Conservation (phyloP, 2,888 invertebrate species). For the Drosophila borborema region DNA sequence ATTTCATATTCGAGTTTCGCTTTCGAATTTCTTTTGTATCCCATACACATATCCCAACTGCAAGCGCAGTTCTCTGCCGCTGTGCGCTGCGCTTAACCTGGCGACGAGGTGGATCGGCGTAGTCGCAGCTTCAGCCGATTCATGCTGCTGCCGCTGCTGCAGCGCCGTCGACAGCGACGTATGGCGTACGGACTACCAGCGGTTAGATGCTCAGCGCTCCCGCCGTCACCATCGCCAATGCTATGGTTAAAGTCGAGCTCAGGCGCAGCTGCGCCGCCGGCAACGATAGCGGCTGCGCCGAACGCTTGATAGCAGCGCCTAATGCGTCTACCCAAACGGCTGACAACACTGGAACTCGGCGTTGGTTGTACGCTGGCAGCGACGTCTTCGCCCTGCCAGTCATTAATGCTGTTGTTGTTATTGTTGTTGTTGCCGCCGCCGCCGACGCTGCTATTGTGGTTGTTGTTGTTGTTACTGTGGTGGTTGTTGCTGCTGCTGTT, state of each 20-base stretch:
- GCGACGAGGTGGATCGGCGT: conserved; percentile 68
- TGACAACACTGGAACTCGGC: conserved; percentile 47
- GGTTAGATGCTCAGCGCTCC: conserved; percentile 67
- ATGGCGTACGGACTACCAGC: conserved; percentile 54
- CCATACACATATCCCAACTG: conserved; percentile 2
- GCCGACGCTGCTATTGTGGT: conserved; percentile 8
- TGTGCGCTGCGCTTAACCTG: conserved; percentile 51
- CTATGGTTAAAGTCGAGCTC: conserved; percentile 30
- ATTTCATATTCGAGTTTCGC: conserved; percentile 6
- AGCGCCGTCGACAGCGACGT: conserved; percentile 64
- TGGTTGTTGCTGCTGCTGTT: conserved; percentile 2
- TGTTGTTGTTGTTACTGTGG: conserved; percentile 4
- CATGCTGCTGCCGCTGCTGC: conserved; percentile 63
- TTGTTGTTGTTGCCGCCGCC: conserved; percentile 12
- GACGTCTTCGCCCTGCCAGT: conserved; percentile 23
- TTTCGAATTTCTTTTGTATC: conserved; percentile 17
- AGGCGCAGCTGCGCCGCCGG: conserved; percentile 13
- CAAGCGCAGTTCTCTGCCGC: conserved; percentile 12
- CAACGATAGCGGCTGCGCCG: conserved; percentile 31
- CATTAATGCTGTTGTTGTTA: conserved; percentile 24
- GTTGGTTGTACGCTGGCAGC: conserved; percentile 14
- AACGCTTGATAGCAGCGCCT: conserved; percentile 72
- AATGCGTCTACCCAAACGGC: conserved; percentile 76
- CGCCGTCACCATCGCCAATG: conserved; percentile 13
- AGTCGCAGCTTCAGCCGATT: conserved; percentile 69